Evolutionary conservation across 2,888 invertebrate species (phyloP), one percentile per base, ranked within the genome.

Genomic region (Geophilus truncorum): DNA sequence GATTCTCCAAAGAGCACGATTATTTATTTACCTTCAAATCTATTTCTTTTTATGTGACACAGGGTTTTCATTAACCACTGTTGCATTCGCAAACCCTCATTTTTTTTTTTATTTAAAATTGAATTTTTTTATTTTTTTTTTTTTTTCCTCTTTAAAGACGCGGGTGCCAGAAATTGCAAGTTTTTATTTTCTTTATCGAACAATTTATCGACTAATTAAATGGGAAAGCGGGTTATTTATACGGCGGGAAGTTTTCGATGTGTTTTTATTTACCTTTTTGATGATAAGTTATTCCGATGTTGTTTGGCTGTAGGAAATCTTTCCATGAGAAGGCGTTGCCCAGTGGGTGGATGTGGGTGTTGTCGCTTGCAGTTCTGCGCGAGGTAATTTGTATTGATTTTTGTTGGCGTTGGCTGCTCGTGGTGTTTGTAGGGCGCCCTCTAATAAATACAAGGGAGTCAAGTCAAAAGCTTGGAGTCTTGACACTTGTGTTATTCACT

Each of bases 331-430:
- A 70, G 70, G 70, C 70, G 70, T 70, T 70, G 70, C 70, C 70
- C 70, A 70, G 70, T 70, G 70, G 70, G 70, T 70, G 70, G 70
- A 70, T 70, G 70, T 70, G 70, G 70, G 70, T 70, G 70, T 70
- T 70, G 70, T 23, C 70, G 70, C 70, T 70, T 25, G 70, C 70
- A 70, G 70, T 70, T 70, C 15, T 70, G 70, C 25, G 70, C 70
- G 70, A 70, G 70, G 70, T 70, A 70, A 70, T 70, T 70, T 70
- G 70, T 70, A 70, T 70, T 70, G 70, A 70, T 70, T 70, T 70
- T 70, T 70, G 70, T 70, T 70, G 70, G 70, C 70, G 70, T 70
- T 70, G 70, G 70, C 28, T 70, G 70, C 70, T 70, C 70, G 70
- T 70, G 70, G 70, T 70, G 70, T 70, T 70, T 70, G 70, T 25